Percentiles rank a stretch among this genome's conserved stretches.
These are phyloP conservation scores for Acanthacorydalis orientalis DNA, from an alignment of 2,888 invertebrate genomes.

Conservation along the genomic window DNA sequence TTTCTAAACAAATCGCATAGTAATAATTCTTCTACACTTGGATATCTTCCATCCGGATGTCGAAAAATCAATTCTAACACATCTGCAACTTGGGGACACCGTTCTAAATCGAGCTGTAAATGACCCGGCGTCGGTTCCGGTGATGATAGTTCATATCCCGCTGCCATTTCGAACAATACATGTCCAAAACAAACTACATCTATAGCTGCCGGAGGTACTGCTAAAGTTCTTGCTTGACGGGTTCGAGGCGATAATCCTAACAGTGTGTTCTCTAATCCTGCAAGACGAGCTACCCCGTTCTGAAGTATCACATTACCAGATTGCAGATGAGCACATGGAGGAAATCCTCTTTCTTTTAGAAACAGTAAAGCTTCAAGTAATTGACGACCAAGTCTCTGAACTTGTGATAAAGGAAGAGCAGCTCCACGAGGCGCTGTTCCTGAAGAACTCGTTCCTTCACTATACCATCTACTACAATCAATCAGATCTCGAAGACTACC, in stretches of 20 bases:
- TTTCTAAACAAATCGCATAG: constrained; percentile 73
- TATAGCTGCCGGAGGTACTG: constrained; percentile 35
- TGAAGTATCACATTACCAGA: constrained; percentile 83
- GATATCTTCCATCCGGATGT: constrained; percentile 43
- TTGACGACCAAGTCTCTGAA: constrained; percentile 75
- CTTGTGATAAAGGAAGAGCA: constrained; percentile 40
- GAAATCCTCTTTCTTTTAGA: constrained; percentile 73
- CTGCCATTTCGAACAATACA: constrained; percentile 82
- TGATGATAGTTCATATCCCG: constrained; percentile 62
- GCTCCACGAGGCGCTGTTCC: constrained; percentile 26
- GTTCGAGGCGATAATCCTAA: constrained; percentile 49
- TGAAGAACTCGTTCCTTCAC: constrained; percentile 20
- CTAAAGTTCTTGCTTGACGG: constrained; percentile 8
- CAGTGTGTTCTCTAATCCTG: constrained; percentile 74
- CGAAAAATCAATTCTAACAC: constrained; percentile 65
- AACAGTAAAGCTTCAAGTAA: constrained; percentile 75
- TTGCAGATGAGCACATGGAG: constrained; percentile 72
- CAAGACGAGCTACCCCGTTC: constrained; percentile 81
- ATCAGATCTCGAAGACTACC: constrained; percentile 84
- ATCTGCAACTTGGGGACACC: constrained; percentile 60
- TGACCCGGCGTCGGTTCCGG: constrained; percentile 59
- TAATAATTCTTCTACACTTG: constrained; percentile 62
- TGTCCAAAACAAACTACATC: constrained; percentile 64
- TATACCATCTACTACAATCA: constrained; percentile 44
- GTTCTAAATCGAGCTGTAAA: constrained; percentile 47